These are phyloP conservation scores for Barnardius zonarius DNA, from an alignment of 2,113 vertebrate species.

Conservation along the genomic window DNA sequence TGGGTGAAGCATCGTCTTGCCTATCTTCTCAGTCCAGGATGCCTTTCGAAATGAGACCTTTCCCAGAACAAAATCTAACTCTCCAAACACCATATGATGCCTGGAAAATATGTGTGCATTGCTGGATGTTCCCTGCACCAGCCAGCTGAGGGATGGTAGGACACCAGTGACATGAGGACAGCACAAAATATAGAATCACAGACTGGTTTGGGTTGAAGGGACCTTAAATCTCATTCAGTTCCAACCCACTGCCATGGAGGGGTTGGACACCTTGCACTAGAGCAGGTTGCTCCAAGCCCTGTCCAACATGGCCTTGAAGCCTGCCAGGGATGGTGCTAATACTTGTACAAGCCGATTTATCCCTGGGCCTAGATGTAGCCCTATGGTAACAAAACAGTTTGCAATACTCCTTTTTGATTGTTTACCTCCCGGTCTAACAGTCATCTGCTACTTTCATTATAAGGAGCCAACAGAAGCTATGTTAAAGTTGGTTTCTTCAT, in stretches of 20 bases:
- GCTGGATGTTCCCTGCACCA: neutral
- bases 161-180: neutral
- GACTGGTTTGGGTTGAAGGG: neutral
- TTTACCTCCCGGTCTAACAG: neutral
- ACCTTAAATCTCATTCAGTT: neutral
- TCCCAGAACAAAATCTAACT: neutral
- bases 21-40: neutral
- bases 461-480: neutral
- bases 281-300: neutral
- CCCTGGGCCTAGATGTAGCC: neutral
- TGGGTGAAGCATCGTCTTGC: neutral
- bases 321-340: neutral
- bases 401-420: neutral
- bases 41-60: neutral
- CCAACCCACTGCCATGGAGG: neutral
- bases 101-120: neutral
- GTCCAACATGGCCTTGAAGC: neutral
- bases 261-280: neutral
- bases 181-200: neutral
- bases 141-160: neutral
- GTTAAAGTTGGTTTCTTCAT: neutral
- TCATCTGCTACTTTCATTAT: neutral
- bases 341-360: neutral
- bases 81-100: neutral
- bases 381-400: neutral